These are phyloP conservation scores for Isichthys henryi DNA, from an alignment of 2,113 vertebrate genomes.

Conservation along the genomic window DNA sequence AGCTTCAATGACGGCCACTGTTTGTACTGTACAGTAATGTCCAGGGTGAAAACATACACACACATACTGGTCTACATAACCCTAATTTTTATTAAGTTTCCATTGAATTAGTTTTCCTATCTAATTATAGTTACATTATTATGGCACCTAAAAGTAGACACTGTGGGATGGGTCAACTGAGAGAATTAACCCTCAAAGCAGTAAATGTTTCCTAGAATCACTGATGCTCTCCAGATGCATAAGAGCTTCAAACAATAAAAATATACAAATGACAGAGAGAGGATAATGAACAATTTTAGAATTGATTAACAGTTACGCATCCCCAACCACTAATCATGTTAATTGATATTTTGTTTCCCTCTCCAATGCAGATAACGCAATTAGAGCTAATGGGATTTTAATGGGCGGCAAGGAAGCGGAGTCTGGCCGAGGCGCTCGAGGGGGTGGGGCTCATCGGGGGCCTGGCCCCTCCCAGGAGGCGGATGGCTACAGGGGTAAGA, in stretches of 20 bases:
- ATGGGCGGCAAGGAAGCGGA: neutral
- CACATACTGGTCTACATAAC: neutral
- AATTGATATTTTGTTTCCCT: constrained; percentile 26
- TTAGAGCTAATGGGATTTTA: constrained; percentile 21
- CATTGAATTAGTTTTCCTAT: neutral
- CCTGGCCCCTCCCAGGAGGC: neutral
- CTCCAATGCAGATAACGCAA: constrained; percentile 17
- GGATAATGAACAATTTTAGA: constrained; percentile 16
- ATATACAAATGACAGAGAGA: neutral
- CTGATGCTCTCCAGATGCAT: neutral
- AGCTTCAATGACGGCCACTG: neutral
- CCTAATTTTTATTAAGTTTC: neutral
- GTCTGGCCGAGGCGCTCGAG: neutral
- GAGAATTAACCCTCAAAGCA: neutral
- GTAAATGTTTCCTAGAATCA: neutral
- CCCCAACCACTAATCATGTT: constrained; percentile 22
- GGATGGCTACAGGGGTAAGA: neutral
- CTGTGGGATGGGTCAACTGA: neutral
- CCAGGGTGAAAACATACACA: neutral
- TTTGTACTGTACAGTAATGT: neutral
- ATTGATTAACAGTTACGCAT: constrained; percentile 21
- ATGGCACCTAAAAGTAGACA: neutral
- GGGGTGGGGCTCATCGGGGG: neutral
- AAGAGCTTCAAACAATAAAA: neutral
- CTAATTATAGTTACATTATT: constrained; percentile 1